Conservation (phyloP, 2,113 vertebrate genomes). For the Centropus unirufus region DNA sequence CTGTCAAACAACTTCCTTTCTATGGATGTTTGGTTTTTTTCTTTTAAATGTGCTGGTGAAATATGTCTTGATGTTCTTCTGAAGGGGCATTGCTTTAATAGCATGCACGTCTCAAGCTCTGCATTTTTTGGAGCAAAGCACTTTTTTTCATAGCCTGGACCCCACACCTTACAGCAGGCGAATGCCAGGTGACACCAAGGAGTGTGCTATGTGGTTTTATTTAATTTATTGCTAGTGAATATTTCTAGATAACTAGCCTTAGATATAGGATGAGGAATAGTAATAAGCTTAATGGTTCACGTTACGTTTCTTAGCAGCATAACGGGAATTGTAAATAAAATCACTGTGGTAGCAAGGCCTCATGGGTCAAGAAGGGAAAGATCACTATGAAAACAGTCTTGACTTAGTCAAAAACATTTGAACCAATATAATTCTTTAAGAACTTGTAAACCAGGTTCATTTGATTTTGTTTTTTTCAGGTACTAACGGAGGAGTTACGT, state of each 20-base stretch:
- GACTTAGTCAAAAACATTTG: neutral
- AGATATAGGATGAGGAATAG: neutral
- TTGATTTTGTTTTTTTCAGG: conserved; percentile 76
- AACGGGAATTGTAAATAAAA: neutral
- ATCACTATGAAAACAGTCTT: neutral
- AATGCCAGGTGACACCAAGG: neutral
- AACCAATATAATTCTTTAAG: neutral
- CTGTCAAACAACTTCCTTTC: neutral
- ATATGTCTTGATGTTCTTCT: neutral
- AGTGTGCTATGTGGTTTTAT: neutral
- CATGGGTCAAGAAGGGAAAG: neutral
- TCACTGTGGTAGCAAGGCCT: neutral
- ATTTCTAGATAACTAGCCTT: neutral
- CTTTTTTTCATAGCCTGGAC: neutral
- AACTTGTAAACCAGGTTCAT: neutral
- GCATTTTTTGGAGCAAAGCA: neutral
- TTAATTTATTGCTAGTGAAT: neutral
- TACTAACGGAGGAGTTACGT: conserved; percentile 92
- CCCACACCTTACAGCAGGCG: neutral
- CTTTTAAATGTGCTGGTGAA: neutral
- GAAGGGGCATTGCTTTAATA: neutral
- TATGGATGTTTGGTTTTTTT: neutral
- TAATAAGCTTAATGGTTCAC: neutral
- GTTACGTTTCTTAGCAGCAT: neutral
- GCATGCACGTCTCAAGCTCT: neutral